These are phyloP conservation scores for Plectropomus leopardus DNA, from an alignment of 2,113 vertebrate species.

Conservation along the genomic window DNA sequence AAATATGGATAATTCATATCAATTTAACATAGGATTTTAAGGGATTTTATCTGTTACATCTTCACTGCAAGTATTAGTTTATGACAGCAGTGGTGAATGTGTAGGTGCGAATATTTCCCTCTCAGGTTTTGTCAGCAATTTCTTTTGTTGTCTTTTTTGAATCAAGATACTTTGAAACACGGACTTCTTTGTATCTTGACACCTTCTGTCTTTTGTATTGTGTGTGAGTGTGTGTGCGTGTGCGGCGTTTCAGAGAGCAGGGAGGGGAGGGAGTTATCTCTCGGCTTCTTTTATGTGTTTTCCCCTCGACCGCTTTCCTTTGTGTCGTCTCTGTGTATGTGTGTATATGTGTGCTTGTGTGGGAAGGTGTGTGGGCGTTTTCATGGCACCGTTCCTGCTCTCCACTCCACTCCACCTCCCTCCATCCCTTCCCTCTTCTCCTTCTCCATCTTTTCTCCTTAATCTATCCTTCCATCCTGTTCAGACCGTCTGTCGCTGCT, in stretches of 20 bases:
- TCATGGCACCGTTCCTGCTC: slow-evolving; percentile 70
- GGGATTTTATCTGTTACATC: neutral
- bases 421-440: slow-evolving; percentile 43
- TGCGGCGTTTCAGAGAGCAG: slow-evolving; percentile 33
- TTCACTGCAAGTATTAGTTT: neutral
- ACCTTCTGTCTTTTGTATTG: slow-evolving; percentile 49
- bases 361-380: slow-evolving; percentile 71
- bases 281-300: slow-evolving; percentile 51
- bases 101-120: slow-evolving; percentile 13
- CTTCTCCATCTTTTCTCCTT: slow-evolving; percentile 67
- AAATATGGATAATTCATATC: too few relatives aligned
- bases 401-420: slow-evolving; percentile 59
- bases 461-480: slow-evolving; percentile 80
- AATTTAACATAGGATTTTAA: too few relatives aligned
- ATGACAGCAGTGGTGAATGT: neutral
- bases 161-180: slow-evolving; percentile 43
- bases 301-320: slow-evolving; percentile 47
- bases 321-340: slow-evolving; percentile 50
- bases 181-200: slow-evolving; percentile 49
- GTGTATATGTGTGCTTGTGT: slow-evolving; percentile 29
- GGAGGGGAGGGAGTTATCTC: slow-evolving; percentile 35
- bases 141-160: slow-evolving; percentile 42
- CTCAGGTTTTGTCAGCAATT: slow-evolving; percentile 33
- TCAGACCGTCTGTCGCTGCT: slow-evolving; percentile 77
- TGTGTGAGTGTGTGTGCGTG: slow-evolving; percentile 13